Base-by-base conservation (phyloP, 1,140 invertebrate genomes). In the Scaptodrosophila lebanonensis region DNA sequence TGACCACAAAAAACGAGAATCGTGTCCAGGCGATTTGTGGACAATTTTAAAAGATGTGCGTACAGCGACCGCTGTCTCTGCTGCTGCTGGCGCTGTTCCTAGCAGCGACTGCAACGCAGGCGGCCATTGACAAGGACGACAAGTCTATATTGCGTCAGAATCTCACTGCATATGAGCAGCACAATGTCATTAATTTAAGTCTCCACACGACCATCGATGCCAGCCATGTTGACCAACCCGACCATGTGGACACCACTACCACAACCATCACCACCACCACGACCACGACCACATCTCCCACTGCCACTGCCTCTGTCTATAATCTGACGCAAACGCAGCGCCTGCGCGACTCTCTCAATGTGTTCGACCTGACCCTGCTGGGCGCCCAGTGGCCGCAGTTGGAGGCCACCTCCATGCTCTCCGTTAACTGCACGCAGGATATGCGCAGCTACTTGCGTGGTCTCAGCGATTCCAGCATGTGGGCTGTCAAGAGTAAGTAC, bases 401-500 rank as follows among this genome's bases (percentile, higher is more conserved):
- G 16, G 51, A 73, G 50, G 2, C 35, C 5, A 76, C 87, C 79
- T 67, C 71, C 3, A 39, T 69, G 13, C 71, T 89, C 39, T 54
- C 39, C 12, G 1, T 33, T 7, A 84, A 77, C 49, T 94, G 93
- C 77, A 84, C 69, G 2, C 88, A 89, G 35, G 90, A 93, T 43
- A 86, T 93, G 77, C 88, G 89, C 35, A 84, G 88, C 15, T 94
- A 92, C 76, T 86, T 93, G 18, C 85, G 89, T 3, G 93, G 90
- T 11, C 84, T 93, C 7, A 86, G 84, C 15, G 88, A 89, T n/a
- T 88, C 89, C 32, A 89, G 90, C 47, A 86, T 91, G 29, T 94
- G 93, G 93, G 93, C 93, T 1, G 84, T 93, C 2, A 93, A 93
- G 88, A 92, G 93, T 93, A 88, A 91, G 91, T 89, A 18, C 6